Percentiles rank a stretch among this genome's conserved stretches.
Evolutionary conservation across 2,113 vertebrate genomes (phyloP).

Genomic region (Chaetorhynchus papuensis): DNA sequence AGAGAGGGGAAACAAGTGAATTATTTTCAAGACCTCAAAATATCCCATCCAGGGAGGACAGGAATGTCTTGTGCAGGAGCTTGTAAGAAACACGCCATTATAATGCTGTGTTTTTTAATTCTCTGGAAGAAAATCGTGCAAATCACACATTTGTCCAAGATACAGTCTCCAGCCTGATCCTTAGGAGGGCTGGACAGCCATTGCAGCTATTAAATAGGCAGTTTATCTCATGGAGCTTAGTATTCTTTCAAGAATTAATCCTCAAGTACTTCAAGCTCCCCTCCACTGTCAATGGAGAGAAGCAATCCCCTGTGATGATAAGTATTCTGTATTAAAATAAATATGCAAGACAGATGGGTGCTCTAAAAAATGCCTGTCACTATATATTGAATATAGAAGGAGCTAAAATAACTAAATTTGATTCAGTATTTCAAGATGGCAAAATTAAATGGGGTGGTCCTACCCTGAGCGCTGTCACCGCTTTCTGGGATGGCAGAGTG

Average conservation of each 20-base stretch:
- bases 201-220: background rate
- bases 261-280: background rate
- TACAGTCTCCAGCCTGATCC: background rate
- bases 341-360: background rate
- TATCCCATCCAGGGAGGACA: background rate
- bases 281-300: background rate
- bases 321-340: background rate
- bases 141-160: background rate
- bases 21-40: background rate
- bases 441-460: background rate
- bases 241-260: background rate
- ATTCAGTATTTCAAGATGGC: background rate
- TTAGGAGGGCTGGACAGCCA: background rate
- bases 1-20: background rate
- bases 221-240: background rate
- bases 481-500: background rate
- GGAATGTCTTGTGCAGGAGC: background rate
- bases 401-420: background rate
- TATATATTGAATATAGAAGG: background rate
- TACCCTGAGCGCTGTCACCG: background rate
- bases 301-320: background rate
- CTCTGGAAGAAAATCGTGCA: background rate
- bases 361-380: background rate
- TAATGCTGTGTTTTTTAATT: background rate
- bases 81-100: background rate